Evolutionary conservation across 2,888 invertebrate species (phyloP).

Genomic region (Dysmachus trigonus): DNA sequence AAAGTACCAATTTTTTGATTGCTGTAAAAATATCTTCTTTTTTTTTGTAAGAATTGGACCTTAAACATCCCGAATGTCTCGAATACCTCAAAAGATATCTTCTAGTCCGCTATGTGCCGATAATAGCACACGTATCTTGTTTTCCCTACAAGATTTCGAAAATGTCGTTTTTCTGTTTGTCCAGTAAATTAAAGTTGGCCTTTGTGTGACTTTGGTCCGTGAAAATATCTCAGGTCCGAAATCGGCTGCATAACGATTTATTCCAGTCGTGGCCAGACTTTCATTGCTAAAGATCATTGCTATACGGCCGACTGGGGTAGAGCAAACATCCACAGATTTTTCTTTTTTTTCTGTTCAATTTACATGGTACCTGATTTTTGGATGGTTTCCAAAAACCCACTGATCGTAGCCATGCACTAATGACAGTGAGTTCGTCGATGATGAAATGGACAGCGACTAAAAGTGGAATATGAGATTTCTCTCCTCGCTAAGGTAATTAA

Average conservation of each 20-base stretch:
- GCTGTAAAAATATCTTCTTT: not conserved
- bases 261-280: not conserved
- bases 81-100: not conserved
- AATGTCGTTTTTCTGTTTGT: not conserved
- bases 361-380: conserved; percentile 8
- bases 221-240: not conserved
- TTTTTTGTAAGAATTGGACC: not conserved
- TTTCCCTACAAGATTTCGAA: not conserved
- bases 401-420: not conserved
- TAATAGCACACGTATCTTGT: not conserved
- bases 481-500: conserved; percentile 46
- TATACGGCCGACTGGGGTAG: not conserved
- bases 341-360: not conserved
- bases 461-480: conserved; percentile 37
- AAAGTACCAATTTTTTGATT: not conserved
- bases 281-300: conserved; percentile 20
- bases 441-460: conserved; percentile 15
- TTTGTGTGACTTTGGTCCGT: conserved; percentile 7
- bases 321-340: not conserved
- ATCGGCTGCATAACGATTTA: not conserved
- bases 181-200: not conserved
- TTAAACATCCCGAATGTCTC: not conserved
- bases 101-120: not conserved
- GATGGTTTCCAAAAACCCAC: conserved; percentile 1
- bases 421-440: not conserved